Evolutionary conservation across 2,113 vertebrate genomes (phyloP), one percentile per base, ranked within the genome.

Genomic region (Penelope pileata): DNA sequence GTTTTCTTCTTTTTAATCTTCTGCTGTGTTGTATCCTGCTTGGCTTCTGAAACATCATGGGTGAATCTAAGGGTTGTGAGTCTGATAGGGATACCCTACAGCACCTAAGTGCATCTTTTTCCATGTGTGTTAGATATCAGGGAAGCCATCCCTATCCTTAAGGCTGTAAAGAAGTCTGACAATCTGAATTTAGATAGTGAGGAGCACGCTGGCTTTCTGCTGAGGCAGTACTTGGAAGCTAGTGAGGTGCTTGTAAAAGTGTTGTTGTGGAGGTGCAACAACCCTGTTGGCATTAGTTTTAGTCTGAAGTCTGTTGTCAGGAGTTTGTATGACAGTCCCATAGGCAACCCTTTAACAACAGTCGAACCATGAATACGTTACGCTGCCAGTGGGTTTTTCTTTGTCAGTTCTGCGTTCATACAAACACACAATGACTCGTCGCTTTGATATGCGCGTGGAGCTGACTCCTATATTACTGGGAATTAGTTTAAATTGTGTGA

Each of bases 401-500:
- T 83, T 58, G 56, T 66, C 51, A n/a, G 63, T 95, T 94, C 53
- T 94, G 70, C 75, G 36, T 97, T 97, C 88, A 15, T 66, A 76
- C 80, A 90, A 95, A 91, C 77, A 11, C 42, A 96, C 82, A 90
- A 74, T 75, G 88, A 94, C 94, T 94, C 7, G 21, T 58, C 90
- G 88, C 95, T 96, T 96, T 93, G 88, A 92, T 95, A 78, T 82
- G 88, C 83, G 27, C 67, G 22, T 60, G 72, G 88, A 92, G 91
- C 53, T 63, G 50, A 94, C 80, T 93, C 91, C 95, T 88, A 56
- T 91, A 73, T 97, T 97, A 96, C 66, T 90, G 87, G 82, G 94
- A 96, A 95, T 96, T 91, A 90, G 92, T 95, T 98, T 96, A 95
- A 97, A 88, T 96, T 94, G 92, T 96, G 93, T 97, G 91, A 97